phyloP scores from a whole-genome alignment of 1,140 invertebrate genomes.

The Drosophila grimshawi region DNA sequence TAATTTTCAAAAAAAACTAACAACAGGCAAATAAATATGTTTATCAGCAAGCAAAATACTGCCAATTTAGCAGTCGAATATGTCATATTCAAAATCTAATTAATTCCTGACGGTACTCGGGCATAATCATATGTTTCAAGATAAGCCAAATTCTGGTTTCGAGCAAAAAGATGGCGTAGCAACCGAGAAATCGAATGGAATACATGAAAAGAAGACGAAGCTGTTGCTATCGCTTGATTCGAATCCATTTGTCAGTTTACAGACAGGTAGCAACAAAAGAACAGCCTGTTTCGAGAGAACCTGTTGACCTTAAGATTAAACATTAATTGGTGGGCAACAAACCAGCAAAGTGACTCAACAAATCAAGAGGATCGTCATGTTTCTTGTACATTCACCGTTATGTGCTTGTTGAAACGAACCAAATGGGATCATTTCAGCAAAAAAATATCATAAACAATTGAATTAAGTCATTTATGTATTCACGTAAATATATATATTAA shows the following conservation, averaged over 20 bases:
- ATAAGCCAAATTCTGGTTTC: constrained; percentile 23
- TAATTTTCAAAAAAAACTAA: constrained; percentile 20
- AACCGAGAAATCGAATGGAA: constrained; percentile 23
- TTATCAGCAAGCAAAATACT: too few relatives aligned
- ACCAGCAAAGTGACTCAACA: constrained; percentile 6
- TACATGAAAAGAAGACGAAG: neutral
- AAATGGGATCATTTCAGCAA: neutral
- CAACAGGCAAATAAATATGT: constrained; percentile 3
- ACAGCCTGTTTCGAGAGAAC: constrained; percentile 21
- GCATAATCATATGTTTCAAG: constrained; percentile 1
- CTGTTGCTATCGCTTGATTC: constrained; percentile 14
- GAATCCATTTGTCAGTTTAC: constrained; percentile 7
- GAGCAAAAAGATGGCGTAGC: constrained; percentile 30
- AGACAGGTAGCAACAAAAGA: constrained; percentile 14
- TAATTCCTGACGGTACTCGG: neutral
- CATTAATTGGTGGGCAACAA: constrained; percentile 34
- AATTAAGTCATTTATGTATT: constrained; percentile 10
- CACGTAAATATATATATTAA: neutral
- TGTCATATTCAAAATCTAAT: neutral
- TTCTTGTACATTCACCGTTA: constrained; percentile 1
- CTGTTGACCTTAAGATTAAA: constrained; percentile 64
- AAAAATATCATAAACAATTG: constrained; percentile 30
- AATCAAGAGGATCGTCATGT: neutral
- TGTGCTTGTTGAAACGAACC: constrained; percentile 1
- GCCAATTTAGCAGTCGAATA: too few relatives aligned